Conservation (phyloP, 2,888 invertebrate species). For the Leucophenga maculata region DNA sequence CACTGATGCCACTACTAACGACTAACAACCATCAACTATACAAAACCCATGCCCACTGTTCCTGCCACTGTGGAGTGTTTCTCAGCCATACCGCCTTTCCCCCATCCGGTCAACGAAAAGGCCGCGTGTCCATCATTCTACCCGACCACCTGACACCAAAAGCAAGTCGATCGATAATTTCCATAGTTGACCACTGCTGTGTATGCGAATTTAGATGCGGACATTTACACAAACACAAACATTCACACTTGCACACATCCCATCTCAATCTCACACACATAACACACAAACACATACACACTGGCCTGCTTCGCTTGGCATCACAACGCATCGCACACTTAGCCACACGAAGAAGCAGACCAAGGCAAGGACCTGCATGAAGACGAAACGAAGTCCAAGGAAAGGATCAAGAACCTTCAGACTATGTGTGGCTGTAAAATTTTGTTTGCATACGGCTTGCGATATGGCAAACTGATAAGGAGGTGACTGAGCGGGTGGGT, state of each 20-base stretch:
- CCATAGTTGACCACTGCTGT: slow-evolving; percentile 71
- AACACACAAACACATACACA: slow-evolving; percentile 18
- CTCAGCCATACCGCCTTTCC: slow-evolving; percentile 25
- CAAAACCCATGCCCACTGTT: slow-evolving; percentile 9
- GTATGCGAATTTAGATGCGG: slow-evolving; percentile 68
- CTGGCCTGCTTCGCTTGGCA: not conserved
- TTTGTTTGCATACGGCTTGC: slow-evolving; percentile 71
- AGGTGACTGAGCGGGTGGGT: slow-evolving; percentile 27
- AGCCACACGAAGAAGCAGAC: slow-evolving; percentile 29
- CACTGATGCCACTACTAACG: slow-evolving; percentile 19
- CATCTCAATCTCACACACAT: slow-evolving; percentile 7
- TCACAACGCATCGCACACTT: slow-evolving; percentile 21
- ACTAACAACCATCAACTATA: slow-evolving; percentile 37
- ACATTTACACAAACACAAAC: slow-evolving; percentile 62
- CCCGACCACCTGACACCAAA: slow-evolving; percentile 69
- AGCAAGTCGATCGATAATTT: slow-evolving; percentile 72
- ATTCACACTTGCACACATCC: slow-evolving; percentile 32
- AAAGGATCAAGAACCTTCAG: slow-evolving; percentile 50
- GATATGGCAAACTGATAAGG: slow-evolving; percentile 68
- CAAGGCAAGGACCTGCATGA: slow-evolving; percentile 34
- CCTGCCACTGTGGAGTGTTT: not conserved
- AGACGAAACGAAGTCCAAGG: slow-evolving; percentile 66
- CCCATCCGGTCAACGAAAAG: slow-evolving; percentile 51
- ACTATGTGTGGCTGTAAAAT: slow-evolving; percentile 63
- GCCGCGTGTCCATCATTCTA: slow-evolving; percentile 49